Evolutionary conservation across 2,113 vertebrate species (phyloP).

Genomic region (Anguilla rostrata): DNA sequence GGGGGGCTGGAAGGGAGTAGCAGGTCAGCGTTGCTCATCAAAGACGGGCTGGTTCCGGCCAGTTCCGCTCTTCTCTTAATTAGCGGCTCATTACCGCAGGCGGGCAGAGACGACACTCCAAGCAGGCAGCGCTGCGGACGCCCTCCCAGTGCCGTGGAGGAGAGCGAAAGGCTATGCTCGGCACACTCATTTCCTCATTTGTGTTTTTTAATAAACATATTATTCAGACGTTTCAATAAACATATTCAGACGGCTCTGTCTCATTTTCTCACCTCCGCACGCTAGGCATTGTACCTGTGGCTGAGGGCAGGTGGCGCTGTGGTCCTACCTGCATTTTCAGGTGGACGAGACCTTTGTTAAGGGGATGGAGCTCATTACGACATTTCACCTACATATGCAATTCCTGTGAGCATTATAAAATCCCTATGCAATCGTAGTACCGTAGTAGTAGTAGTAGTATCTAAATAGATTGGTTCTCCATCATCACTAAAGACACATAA

Average conservation of each 20-base stretch:
- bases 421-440: no score
- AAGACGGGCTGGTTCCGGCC: not conserved
- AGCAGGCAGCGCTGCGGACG: not conserved
- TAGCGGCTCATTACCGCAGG: not conserved
- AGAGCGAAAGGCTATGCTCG: no score
- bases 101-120: not conserved
- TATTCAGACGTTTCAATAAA: not conserved
- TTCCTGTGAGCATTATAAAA: no score
- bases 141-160: not conserved
- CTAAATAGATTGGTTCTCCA: no score
- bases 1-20: not conserved
- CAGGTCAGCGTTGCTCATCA: not conserved
- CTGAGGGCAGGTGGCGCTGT: constrained; percentile 3
- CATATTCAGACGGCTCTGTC: not conserved
- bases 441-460: no score
- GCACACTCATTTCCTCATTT: not conserved
- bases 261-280: not conserved
- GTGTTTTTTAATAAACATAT: not conserved
- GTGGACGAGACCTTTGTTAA: not conserved
- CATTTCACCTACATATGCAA: no score
- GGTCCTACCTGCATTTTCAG: not conserved
- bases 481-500: no score
- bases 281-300: not conserved
- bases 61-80: not conserved
- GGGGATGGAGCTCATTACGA: not conserved